These are phyloP conservation scores for Smutsia temminckii DNA, from an alignment of 2,797 vertebrate genomes.

Conservation along the genomic window DNA sequence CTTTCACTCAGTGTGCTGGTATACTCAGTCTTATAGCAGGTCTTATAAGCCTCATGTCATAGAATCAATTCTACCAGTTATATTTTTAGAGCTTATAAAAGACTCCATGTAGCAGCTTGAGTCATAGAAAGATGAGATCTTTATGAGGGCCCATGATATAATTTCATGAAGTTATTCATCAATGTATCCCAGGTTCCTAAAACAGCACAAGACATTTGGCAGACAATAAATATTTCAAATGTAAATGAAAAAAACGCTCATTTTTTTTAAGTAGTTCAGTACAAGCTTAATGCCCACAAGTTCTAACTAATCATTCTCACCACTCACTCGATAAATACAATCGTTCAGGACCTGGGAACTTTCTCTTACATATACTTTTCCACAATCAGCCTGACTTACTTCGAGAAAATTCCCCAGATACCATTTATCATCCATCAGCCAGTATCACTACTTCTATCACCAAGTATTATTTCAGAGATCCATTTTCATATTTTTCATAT, in stretches of 20 bases:
- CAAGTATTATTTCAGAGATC: neutral
- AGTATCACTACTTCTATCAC: neutral
- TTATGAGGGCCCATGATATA: neutral
- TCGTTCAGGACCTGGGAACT: neutral
- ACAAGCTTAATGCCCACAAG: neutral
- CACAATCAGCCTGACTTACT: neutral
- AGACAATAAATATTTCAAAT: neutral
- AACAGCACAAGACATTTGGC: neutral
- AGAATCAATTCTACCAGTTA: neutral
- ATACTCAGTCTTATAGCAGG: neutral
- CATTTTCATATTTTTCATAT: neutral
- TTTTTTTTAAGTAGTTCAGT: neutral
- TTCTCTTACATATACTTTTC: neutral
- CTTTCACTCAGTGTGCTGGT: neutral
- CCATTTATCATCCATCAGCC: neutral
- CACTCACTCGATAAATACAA: neutral
- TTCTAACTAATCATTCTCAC: slow-evolving; percentile 32
- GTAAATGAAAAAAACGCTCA: neutral
- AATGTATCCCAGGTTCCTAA: neutral
- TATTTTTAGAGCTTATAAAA: slow-evolving; percentile 23
- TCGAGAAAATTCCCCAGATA: slow-evolving; percentile 16
- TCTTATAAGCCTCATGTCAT: neutral
- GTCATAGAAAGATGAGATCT: neutral
- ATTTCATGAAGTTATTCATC: neutral
- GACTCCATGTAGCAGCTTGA: neutral